Percentiles rank a stretch among this genome's conserved stretches.
Conservation (phyloP, 2,113 vertebrate species). For the Pica pica region DNA sequence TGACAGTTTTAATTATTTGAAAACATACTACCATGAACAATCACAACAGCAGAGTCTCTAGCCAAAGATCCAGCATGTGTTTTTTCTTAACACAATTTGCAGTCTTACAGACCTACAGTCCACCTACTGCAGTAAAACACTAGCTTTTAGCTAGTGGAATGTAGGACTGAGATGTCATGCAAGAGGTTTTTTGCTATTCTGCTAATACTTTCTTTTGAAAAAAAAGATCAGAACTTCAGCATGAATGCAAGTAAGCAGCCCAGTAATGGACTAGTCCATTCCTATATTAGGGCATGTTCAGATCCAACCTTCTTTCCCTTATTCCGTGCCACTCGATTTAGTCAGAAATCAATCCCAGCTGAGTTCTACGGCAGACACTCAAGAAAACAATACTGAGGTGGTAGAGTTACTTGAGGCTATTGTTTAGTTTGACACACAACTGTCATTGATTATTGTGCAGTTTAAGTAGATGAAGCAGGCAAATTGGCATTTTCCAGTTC, state of each 20-base stretch:
- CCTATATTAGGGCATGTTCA: neutral
- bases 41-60: neutral
- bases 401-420: neutral
- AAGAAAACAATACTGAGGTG: neutral
- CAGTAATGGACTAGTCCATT: neutral
- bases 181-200: neutral
- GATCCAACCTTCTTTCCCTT: neutral
- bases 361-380: neutral
- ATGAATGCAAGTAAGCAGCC: neutral
- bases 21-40: neutral
- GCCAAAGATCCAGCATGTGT: neutral
- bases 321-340: neutral
- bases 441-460: neutral
- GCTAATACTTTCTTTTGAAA: neutral
- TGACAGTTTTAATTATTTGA: neutral
- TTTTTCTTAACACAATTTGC: neutral
- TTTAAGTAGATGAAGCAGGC: neutral
- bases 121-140: neutral
- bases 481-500: neutral
- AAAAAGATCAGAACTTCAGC: neutral
- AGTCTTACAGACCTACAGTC: neutral
- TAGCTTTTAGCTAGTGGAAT: neutral
- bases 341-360: neutral
- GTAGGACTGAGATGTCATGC: neutral
- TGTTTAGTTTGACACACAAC: constrained; percentile 15